Base-by-base conservation (phyloP, 2,888 invertebrate genomes). In the Pherbina coryleti region DNA sequence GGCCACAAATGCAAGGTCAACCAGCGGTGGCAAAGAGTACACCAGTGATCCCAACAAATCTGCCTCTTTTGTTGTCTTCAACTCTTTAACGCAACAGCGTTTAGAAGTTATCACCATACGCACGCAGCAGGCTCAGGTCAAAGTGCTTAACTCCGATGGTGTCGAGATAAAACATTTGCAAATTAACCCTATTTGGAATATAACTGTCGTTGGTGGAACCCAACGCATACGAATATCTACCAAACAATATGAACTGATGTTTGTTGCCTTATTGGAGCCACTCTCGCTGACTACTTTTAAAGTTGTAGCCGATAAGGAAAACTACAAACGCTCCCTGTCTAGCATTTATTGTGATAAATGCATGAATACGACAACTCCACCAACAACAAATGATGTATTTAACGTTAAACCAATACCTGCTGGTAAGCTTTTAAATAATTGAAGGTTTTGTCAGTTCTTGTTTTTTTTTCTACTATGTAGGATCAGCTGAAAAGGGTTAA, bases 131-230 rank as follows among this genome's bases (percentile, higher is more conserved):
- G 93, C 94, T 5, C 93, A 93, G 84, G 91, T 98, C 2, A 92
- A 94, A 83, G 93, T 98, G 0, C 90, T 92, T 7, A 95, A 95
- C 83, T 92, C 92, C 0, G 91, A 92, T 34, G 91, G 89, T 3
- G 91, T 91, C 57, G 91, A 92, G 78, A 91, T 97, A 0, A 83
- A 84, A 53, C 91, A 92, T 9, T 94, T 94, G 84, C 97, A 98
- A 90, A 92, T 97, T n/a, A 95, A 95, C 82, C 97, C 97, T 0
- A 93, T 95, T n/a, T 95, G 95, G 94, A 93, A 93, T 85, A 91
- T 92, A n/a, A 92, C 92, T 0, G 92, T 92, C 76, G 82, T 81
- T 53, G 87, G 87, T 73, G 89, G 89, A 49, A 80, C 83, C 3
- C 85, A 85, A 3, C 85, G 86, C 55, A 83, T 92, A 74, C 89